Evolutionary conservation across 2,797 vertebrate species (phyloP), one percentile per base, ranked within the genome.

Genomic region (Falco naumanni): DNA sequence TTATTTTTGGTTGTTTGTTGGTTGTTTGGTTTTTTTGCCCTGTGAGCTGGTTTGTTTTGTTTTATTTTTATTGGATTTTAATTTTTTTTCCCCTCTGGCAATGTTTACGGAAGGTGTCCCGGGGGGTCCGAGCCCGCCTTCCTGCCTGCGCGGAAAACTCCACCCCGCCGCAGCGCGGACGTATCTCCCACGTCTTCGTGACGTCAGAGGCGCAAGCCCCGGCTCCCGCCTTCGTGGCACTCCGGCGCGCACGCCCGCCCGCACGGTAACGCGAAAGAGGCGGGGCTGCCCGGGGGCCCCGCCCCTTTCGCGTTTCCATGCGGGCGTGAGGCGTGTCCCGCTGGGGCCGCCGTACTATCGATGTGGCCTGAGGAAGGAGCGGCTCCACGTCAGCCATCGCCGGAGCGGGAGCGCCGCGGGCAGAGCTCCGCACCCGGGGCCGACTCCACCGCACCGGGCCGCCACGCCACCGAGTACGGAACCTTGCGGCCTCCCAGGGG

Each of bases 331-430:
- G 76, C 61, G 64, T 92, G 97, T 92, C 95, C 91, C 63, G 5
- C 5, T 4, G 1, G 29, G 79, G 96, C 95, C 79, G 37, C 95
- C 96, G 94, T 97, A 95, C 41, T 22, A 79, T 75, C 94, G 93
- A 96, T 95, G 96, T 96, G 96, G 93, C 80, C 28, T 8, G 54
- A 8, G 69, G 43, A 50, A 61, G 83, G 60, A 41, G 86, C 6
- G 90, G 75, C 68, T 97, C 97, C 97, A 97, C 97, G 97, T 97
- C 97, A 97, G 96, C 96, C 84, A 95, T 92, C 71, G 92, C 47
- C 41, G 72, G 56, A 91, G 79, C 90, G 90, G 80, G 54, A 57
- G 54, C 41, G 56, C 84, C 39, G 64, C 87, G 70, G 65, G 50
- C 82, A 20, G 21, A 77, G 75, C 68, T 61, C 71, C 34, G 33